Evolutionary conservation across 2,797 vertebrate species (phyloP).

Genomic region (Cossypha niveicapilla): DNA sequence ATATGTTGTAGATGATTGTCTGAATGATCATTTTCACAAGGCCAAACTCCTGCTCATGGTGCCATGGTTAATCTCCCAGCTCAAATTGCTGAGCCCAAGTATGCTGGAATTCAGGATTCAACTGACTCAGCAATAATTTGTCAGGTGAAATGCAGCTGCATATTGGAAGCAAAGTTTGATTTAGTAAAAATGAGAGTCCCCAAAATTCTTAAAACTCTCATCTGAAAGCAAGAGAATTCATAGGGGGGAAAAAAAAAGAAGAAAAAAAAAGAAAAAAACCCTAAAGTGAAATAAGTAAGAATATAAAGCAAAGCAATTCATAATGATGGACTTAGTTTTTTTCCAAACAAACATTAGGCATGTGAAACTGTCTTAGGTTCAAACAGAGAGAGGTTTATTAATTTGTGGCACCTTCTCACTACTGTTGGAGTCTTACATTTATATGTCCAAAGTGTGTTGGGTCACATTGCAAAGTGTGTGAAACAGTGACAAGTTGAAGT

Average conservation of each 20-base stretch:
- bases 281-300: not conserved
- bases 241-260: no score
- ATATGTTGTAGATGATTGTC: not conserved
- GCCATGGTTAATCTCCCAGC: not conserved
- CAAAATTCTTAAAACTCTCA: not conserved
- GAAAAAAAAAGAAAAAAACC: accelerated
- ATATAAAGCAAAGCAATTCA: not conserved
- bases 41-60: not conserved
- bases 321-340: not conserved
- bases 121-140: not conserved
- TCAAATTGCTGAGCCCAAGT: not conserved
- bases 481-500: not conserved
- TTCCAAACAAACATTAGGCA: not conserved
- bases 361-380: not conserved
- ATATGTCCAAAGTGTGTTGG: not conserved
- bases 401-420: not conserved
- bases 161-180: not conserved
- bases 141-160: not conserved
- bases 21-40: not conserved
- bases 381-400: not conserved
- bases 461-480: accelerated
- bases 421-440: not conserved
- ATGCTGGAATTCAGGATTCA: not conserved
- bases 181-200: not conserved
- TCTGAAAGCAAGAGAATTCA: not conserved